A percentile compares a stretch with the other conserved stretches of the same genome.
phyloP scores from a whole-genome alignment of 2,797 vertebrate genomes.

The Scarus forsteni region DNA sequence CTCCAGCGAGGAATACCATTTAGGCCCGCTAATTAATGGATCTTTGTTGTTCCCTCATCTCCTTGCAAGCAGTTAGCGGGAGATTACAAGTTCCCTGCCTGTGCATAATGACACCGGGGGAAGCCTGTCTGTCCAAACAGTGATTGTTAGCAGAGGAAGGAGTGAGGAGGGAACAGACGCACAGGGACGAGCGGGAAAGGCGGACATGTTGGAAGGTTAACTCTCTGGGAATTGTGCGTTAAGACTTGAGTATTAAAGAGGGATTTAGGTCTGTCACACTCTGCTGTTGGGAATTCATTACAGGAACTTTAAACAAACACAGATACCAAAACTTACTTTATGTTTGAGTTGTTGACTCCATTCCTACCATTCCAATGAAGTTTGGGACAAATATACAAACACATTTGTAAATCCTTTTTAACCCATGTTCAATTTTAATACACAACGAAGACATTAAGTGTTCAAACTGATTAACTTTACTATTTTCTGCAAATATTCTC shows the following conservation, averaged over 20 bases:
- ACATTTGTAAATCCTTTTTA: too few relatives aligned
- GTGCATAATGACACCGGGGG: conserved; percentile 66
- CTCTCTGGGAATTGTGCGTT: background rate
- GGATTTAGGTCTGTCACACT: too few relatives aligned
- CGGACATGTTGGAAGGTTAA: conserved; percentile 20
- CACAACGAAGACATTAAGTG: too few relatives aligned
- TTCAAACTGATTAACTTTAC: too few relatives aligned
- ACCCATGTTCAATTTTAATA: too few relatives aligned
- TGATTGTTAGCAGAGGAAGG: conserved; percentile 50
- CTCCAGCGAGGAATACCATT: conserved; percentile 64
- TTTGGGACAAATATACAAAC: too few relatives aligned
- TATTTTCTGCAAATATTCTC: too few relatives aligned
- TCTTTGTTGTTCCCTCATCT: conserved; percentile 75
- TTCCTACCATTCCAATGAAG: too few relatives aligned
- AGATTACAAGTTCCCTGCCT: conserved; percentile 78
- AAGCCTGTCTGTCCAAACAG: conserved; percentile 49
- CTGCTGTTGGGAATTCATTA: too few relatives aligned
- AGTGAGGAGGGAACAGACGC: conserved; percentile 29
- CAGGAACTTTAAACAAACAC: too few relatives aligned
- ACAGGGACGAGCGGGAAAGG: conserved; percentile 17
- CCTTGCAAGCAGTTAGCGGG: conserved; percentile 68
- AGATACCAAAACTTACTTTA: too few relatives aligned
- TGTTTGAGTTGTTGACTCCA: too few relatives aligned
- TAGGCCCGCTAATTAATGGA: conserved; percentile 75
- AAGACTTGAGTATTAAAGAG: background rate